Base-by-base conservation (phyloP, 2,113 vertebrate species). In the Odontophorus gujanensis region DNA sequence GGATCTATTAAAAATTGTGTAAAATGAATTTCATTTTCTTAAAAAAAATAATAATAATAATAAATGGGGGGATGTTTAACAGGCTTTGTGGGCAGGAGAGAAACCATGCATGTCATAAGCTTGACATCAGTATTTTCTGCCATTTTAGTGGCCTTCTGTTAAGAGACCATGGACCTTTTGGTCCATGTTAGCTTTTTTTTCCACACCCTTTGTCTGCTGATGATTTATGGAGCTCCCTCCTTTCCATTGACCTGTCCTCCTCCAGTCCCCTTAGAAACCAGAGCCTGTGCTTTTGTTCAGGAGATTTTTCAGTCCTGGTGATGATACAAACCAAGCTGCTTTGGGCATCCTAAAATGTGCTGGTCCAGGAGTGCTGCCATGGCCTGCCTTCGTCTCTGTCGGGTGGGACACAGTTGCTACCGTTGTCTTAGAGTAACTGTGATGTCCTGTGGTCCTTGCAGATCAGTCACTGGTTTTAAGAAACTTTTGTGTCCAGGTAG, bases 361-460 rank as follows among this genome's bases (percentile, higher is more conserved):
- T 76, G 48, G 68, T 14, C 55, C 45, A n/a, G 45, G 63, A 86
- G 45, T 62, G 38, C 57, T 38, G 5, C 13, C 5, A 34, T 14
- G 7, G 25, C 36, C 22, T 92, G 15, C 55, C 55, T 66, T 72
- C 1, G 0, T 71, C 88, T 81, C 45, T 1, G 9, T 47, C 30
- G 5, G 51, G 53, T 45, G 25, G 63, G 14, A 24, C 34, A 48
- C 19, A 2, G 75, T 26, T 59, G 34, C 43, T 72, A 18, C 58
- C 72, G 10, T 38, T 0, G 1, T 51, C 1, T 0, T 9, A 21
- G 28, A 2, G 1, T 65, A 5, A 76, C 22, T 80, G 40, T 63
- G 71, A 21, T 57, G 30, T 6, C 68, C 24, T 77, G 42, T 1
- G 0, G 24, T 14, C 2, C 1, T 50, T 50, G 26, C 32, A 58